Evolutionary conservation across 1,140 invertebrate genomes (phyloP).

Genomic region (Venturia canescens): DNA sequence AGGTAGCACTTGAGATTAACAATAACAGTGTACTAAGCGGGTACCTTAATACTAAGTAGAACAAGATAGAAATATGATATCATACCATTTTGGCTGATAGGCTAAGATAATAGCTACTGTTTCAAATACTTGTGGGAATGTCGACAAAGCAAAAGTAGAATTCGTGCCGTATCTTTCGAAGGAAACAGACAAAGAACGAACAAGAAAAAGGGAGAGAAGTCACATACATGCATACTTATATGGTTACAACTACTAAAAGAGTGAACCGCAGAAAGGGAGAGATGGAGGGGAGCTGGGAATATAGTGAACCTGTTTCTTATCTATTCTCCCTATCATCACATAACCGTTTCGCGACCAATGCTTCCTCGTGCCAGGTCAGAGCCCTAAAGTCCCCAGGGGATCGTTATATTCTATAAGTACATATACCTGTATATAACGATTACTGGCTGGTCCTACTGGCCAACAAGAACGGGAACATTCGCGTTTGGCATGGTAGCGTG

Average conservation of each 20-base stretch:
- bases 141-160: constrained; percentile 69
- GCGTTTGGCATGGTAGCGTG: not conserved
- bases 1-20: not conserved
- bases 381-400: not conserved
- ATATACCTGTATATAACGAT: constrained; percentile 6
- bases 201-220: not conserved
- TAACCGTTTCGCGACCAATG: not conserved
- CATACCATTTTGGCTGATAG: not conserved
- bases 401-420: too few species aligned
- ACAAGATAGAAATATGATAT: not conserved
- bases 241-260: not conserved
- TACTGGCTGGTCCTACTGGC: not conserved
- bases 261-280: not conserved
- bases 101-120: constrained; percentile 59
- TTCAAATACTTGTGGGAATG: constrained; percentile 73
- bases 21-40: not conserved
- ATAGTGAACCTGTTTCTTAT: constrained; percentile 29
- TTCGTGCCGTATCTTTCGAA: constrained; percentile 71
- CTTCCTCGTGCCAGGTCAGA: not conserved
- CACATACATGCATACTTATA: not conserved
- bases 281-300: not conserved
- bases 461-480: not conserved
- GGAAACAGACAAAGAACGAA: constrained; percentile 5
- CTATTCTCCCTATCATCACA: not conserved
- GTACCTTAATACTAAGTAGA: not conserved